Conservation (phyloP, 2,888 invertebrate species). For the Standfussiana lucernea region DNA sequence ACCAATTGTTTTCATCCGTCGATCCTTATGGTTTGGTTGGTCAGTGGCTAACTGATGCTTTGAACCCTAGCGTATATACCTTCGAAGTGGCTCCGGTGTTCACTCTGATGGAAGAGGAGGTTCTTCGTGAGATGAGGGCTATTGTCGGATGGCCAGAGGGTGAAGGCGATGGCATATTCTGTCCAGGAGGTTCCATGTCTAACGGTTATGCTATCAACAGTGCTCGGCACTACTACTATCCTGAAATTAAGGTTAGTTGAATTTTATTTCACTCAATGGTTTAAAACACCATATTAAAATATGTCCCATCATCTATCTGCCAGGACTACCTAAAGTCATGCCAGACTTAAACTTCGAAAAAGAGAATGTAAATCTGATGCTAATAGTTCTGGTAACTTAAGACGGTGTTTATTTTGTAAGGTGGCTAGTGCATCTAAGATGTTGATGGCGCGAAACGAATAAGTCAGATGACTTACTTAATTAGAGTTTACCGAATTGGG, state of each 20-base stretch:
- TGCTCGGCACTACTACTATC: slow-evolving; percentile 93
- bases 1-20: slow-evolving; percentile 96
- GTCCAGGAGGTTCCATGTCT: slow-evolving; percentile 97
- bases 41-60: slow-evolving; percentile 96
- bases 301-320: no score
- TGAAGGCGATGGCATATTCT: slow-evolving; percentile 96
- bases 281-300: no score
- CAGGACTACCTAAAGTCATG: not conserved
- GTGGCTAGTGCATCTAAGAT: not conserved
- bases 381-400: not conserved
- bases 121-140: slow-evolving; percentile 94
- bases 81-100: slow-evolving; percentile 97
- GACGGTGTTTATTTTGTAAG: not conserved
- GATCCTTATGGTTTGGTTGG: slow-evolving; percentile 96
- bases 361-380: not conserved
- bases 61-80: slow-evolving; percentile 97
- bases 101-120: slow-evolving; percentile 96
- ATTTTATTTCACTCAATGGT: not conserved
- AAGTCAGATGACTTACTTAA: not conserved
- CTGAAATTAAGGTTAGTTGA: slow-evolving; percentile 93
- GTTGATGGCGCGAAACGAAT: not conserved
- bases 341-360: not conserved
- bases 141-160: slow-evolving; percentile 94
- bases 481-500: not conserved
- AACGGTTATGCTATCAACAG: slow-evolving; percentile 98